Evolutionary conservation across 2,797 vertebrate species (phyloP), one percentile per base, ranked within the genome.

Genomic region (Mycteria americana): DNA sequence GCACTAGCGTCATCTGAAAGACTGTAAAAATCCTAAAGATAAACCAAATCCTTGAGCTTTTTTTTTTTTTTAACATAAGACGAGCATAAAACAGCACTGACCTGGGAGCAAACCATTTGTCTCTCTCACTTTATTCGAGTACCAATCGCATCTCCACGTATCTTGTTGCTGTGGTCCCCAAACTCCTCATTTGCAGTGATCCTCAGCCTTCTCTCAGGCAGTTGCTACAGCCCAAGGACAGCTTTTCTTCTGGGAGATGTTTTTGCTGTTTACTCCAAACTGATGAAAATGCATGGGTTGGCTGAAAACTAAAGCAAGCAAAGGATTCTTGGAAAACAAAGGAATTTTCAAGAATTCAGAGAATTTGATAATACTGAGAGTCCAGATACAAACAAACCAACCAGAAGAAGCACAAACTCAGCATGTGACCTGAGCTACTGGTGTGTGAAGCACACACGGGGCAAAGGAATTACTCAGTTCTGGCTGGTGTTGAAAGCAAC

Each of bases 401-500:
- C 51, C 41, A 21, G 16, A 77, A 86, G 33, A 5, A 87, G 69
- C 23, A 41, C 50, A 76, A 75, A 69, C 74, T 85, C 41, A 43
- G 60, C 30, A n/a, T 13, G 31, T 53, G 43, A 70, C 35, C 48
- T 50, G 59, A 72, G 24, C 51, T 79, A 91, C 73, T 63, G 48
- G 75, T 76, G 39, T 76, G 67, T 82, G 53, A 94, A 89, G 78
- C 94, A 95, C 92, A 90, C 35, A 65, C 3, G 2, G 33, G 67
- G 45, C 60, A 93, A 89, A 76, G 19, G 70, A 96, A 91, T 90
- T 77, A 90, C 75, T 94, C 56, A 2, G 59, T 97, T 97, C 95
- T 97, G 45, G 2, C 63, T 91, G 65, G 39, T 92, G 68, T 23
- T 65, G 88, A 98, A 98, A 97, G 88, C 59, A 90, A n/a, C 78